Conservation (phyloP, 2,113 vertebrate species). For the Aptenodytes patagonicus region DNA sequence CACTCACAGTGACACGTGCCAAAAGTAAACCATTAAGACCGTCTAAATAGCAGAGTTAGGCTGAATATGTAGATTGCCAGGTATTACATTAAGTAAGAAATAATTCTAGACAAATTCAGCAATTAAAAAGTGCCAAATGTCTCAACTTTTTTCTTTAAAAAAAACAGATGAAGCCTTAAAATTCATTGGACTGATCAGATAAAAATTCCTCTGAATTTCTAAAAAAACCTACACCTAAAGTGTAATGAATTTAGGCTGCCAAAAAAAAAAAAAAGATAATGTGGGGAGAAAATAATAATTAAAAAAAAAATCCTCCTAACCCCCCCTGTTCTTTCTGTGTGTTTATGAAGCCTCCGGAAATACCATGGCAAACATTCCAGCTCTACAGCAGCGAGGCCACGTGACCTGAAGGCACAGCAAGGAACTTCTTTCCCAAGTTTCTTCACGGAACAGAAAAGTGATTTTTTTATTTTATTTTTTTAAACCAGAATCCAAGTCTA, state of each 20-base stretch:
- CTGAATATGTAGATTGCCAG: neutral
- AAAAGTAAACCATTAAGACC: conserved; percentile 45
- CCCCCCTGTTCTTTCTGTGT: neutral
- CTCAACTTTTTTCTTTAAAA: neutral
- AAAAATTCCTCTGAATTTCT: neutral
- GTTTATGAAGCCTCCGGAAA: conserved; percentile 83
- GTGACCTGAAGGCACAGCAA: conserved; percentile 72
- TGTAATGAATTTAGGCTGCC: neutral
- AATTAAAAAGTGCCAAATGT: neutral
- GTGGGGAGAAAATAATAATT: neutral
- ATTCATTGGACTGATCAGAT: neutral
- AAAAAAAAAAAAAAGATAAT: neutral
- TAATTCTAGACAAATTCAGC: neutral
- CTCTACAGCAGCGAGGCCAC: conserved; percentile 69
- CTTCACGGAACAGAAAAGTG: conserved; percentile 45
- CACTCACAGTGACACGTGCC: conserved; percentile 39
- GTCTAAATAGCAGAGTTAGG: neutral
- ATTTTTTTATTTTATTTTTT: neutral
- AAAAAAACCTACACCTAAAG: neutral
- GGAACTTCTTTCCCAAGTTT: conserved; percentile 73
- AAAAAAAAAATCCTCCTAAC: neutral
- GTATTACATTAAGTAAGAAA: neutral
- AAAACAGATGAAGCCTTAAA: neutral
- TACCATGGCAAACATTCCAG: conserved; percentile 79
- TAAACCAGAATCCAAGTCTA: neutral